Base-by-base conservation (phyloP, 2,888 invertebrate species). In the Cerceris rybyensis region DNA sequence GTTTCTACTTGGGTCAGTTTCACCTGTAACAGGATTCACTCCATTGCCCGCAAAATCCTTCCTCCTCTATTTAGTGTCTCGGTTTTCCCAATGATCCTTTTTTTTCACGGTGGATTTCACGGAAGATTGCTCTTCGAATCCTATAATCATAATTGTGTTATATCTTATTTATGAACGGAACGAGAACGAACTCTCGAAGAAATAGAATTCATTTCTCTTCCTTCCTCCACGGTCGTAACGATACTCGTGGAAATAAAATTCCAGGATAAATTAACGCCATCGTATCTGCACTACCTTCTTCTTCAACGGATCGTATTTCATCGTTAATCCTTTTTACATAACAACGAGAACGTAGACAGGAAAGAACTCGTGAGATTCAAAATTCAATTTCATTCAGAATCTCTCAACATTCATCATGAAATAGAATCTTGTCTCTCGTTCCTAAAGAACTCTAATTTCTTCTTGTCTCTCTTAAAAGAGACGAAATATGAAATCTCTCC, bases 1-100 rank as follows among this genome's bases (percentile, higher is more conserved):
- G 63, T 72, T 71, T 68, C 72, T 61, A 67, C 75, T 72, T 61
- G 41, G 63, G 57, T 63, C 59, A 72, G 58, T 67, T 64, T 72
- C 43, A 14, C 28, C 16, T 28, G 14, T 49, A 11, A 46, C 63
- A 7, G 54, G 54, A 54, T 64, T 64, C 54, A 11, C 41, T 14
- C 41, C 41, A 9, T 55, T 4, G 7, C 17, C 7, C 50, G 50
- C n/a, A 50, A 28, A 28, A 28, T 28, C 28, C 28, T 50, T n/a
- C 50, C 43, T 16, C 61, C 28, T 39, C 50, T 50, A 63, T 63
- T 63, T 50, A 50, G 41, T 41, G 63, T 50, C 63, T 28, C 28
- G 41, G 50, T 42, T 59, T 42, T 42, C 16, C 7, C 42, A 2
- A 28, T 59, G n/a, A 41, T 13, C 59, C 42, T 2, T 66, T 52